Conservation (phyloP, 30 jellyfish, hydroid and myxozoan species). For the Morbakka virulenta region DNA sequence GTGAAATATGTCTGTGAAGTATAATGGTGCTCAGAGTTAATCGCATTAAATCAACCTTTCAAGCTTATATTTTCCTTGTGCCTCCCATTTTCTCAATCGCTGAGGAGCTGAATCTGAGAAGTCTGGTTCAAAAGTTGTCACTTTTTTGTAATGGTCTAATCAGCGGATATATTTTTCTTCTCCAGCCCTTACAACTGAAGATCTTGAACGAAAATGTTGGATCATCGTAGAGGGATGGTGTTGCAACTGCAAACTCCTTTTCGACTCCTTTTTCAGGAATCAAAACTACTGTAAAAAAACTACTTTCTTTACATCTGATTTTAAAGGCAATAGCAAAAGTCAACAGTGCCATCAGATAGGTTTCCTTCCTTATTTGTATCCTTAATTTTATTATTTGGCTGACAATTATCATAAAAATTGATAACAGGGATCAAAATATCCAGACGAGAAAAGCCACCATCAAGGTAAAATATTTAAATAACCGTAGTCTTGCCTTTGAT, state of each 20-base stretch:
- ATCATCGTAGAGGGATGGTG: conserved; percentile 41
- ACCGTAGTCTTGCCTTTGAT: neutral
- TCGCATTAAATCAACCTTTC: no score
- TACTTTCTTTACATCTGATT: conserved; percentile 3
- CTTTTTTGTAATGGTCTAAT: conserved; percentile 35
- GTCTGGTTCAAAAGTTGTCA: conserved; percentile 56
- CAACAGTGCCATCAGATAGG: conserved; percentile 7
- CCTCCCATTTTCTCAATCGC: no score
- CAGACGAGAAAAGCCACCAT: conserved; percentile 42
- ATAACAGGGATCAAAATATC: conserved; percentile 15
- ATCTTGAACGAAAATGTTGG: conserved; percentile 34
- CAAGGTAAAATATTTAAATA: neutral
- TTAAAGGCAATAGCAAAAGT: conserved; percentile 16
- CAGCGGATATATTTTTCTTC: conserved; percentile 29
- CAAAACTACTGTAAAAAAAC: conserved; percentile 9
- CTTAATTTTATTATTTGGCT: conserved; percentile 28
- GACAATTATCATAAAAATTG: conserved; percentile 1
- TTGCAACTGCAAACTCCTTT: conserved; percentile 35
- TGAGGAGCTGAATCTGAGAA: no score
- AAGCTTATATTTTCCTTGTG: no score
- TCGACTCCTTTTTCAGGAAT: conserved; percentile 39
- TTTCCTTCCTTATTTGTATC: conserved; percentile 13
- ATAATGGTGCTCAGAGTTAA: no score
- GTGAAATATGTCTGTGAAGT: no score
- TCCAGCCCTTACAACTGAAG: conserved; percentile 30